These are phyloP conservation scores for Diachrysia chrysitis DNA, from an alignment of 2,888 invertebrate species.

Conservation along the genomic window DNA sequence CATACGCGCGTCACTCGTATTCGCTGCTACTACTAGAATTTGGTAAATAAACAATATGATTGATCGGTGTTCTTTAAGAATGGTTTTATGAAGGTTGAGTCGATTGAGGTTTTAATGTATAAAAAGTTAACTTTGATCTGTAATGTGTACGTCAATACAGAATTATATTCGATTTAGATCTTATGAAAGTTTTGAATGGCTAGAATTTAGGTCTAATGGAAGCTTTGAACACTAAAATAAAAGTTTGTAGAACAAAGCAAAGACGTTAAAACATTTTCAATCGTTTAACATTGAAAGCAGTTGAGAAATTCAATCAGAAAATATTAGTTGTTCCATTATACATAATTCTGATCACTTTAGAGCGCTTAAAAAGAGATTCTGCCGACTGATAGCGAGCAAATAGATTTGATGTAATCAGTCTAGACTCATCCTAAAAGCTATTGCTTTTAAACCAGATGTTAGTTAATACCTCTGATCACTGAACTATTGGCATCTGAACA, in stretches of 20 bases:
- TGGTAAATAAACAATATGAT: constrained; percentile 41
- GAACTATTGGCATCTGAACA: background rate
- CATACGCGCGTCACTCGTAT: constrained; percentile 28
- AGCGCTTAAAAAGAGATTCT: constrained; percentile 3
- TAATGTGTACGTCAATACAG: constrained; percentile 23
- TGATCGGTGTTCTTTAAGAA: constrained; percentile 36
- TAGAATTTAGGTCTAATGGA: background rate
- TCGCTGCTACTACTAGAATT: constrained; percentile 27
- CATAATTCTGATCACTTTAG: constrained; percentile 4
- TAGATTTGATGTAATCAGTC: constrained; percentile 1
- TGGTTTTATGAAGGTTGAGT: constrained; percentile 26
- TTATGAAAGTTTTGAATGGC: background rate
- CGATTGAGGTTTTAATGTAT: constrained; percentile 32
- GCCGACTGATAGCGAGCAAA: constrained; percentile 2
- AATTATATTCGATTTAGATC: constrained; percentile 17
- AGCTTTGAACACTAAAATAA: background rate
- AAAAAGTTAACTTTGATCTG: constrained; percentile 35
- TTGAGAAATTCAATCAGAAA: constrained; percentile 4
- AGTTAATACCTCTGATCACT: background rate
- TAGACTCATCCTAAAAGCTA: constrained; percentile 1
- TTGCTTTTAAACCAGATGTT: constrained; percentile 4
- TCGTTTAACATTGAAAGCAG: constrained; percentile 4
- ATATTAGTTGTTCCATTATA: constrained; percentile 1
- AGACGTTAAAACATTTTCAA: background rate
- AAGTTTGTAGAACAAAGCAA: background rate